A percentile compares a stretch with the other conserved stretches of the same genome.
Evolutionary conservation across 2,888 invertebrate genomes (phyloP).

Genomic region (Eumerus sabulonum): DNA sequence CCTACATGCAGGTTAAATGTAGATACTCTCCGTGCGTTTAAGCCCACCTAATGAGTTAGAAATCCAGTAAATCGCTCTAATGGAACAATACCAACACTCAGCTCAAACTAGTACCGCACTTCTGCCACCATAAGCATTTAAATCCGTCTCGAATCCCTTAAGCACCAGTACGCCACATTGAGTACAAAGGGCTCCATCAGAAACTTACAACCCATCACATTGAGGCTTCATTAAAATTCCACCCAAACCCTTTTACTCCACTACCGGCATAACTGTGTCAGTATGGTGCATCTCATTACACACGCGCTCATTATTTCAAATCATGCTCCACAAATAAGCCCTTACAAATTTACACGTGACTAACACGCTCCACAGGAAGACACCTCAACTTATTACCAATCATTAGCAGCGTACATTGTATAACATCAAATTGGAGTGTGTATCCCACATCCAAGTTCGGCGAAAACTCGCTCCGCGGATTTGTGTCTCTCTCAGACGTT

Average conservation of each 20-base stretch:
- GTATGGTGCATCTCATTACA: conserved; percentile 60
- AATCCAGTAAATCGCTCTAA: too few relatives aligned
- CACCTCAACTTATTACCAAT: conserved; percentile 61
- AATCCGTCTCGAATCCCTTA: conserved; percentile 5
- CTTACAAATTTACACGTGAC: not conserved
- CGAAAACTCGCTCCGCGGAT: too few relatives aligned
- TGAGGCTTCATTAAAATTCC: conserved; percentile 49
- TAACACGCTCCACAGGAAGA: not conserved
- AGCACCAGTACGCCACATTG: conserved; percentile 49
- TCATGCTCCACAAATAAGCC: conserved; percentile 34
- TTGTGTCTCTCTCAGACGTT: too few relatives aligned
- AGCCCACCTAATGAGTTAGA: too few relatives aligned
- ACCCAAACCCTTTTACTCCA: not conserved
- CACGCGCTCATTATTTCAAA: conserved; percentile 57
- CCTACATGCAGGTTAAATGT: too few relatives aligned
- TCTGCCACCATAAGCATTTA: too few relatives aligned
- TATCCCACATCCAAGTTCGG: not conserved
- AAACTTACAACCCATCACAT: not conserved
- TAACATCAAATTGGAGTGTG: conserved; percentile 25
- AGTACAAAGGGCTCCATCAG: conserved; percentile 29
- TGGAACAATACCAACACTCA: too few relatives aligned
- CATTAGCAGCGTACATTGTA: conserved; percentile 55
- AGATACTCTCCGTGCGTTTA: too few relatives aligned
- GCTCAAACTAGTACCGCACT: too few relatives aligned
- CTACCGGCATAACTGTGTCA: conserved; percentile 36